phyloP scores from a whole-genome alignment of 2,888 invertebrate species.

The Sinodicranocentrus sp. region DNA sequence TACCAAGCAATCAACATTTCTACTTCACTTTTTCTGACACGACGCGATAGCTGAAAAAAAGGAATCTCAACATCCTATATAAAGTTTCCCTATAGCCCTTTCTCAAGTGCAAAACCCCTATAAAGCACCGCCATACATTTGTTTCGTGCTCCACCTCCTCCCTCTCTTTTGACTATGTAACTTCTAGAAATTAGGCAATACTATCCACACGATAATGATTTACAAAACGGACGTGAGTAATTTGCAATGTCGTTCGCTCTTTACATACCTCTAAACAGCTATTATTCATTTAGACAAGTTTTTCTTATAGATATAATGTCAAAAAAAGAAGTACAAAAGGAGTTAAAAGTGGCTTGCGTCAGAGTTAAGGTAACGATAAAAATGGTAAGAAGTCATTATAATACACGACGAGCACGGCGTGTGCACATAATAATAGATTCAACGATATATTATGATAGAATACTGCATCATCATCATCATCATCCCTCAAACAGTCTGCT shows the following conservation, averaged over 20 bases:
- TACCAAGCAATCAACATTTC: too few relatives aligned
- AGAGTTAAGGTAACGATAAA: constrained; percentile 67
- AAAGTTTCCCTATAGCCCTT: too few relatives aligned
- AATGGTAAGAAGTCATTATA: constrained; percentile 52
- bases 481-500: constrained; percentile 34
- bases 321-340: constrained; percentile 15
- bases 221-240: constrained; percentile 66
- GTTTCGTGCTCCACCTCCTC: constrained; percentile 37
- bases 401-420: constrained; percentile 42
- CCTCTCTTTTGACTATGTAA: constrained; percentile 46
- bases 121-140: too few relatives aligned
- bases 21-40: too few relatives aligned
- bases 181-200: constrained; percentile 54
- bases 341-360: constrained; percentile 49
- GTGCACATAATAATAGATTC: constrained; percentile 25
- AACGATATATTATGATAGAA: constrained; percentile 25
- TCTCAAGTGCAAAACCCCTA: too few relatives aligned
- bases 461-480: constrained; percentile 27
- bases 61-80: too few relatives aligned
- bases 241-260: constrained; percentile 51
- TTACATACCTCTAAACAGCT: constrained; percentile 16
- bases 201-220: constrained; percentile 32
- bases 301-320: constrained; percentile 22
- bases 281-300: constrained; percentile 30
- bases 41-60: too few relatives aligned